Percentiles rank a stretch among this genome's conserved stretches.
Conservation (phyloP, 2,888 invertebrate species). For the Chrysodeixis includens region DNA sequence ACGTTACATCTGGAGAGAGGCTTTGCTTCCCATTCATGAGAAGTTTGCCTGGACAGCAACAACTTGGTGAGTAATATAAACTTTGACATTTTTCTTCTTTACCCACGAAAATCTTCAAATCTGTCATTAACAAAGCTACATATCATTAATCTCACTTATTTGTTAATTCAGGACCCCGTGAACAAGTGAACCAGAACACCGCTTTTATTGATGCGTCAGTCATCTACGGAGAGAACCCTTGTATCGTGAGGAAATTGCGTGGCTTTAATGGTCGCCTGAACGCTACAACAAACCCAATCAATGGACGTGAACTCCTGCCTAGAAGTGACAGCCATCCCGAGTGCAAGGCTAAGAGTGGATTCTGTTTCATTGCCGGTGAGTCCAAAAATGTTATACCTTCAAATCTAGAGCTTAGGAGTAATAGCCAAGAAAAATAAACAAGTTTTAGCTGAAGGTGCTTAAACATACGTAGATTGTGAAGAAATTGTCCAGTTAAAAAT, state of each 20-base stretch:
- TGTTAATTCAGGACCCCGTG: conserved; percentile 91
- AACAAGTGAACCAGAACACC: conserved; percentile 98
- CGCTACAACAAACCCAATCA: conserved; percentile 92
- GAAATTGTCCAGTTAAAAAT: no score
- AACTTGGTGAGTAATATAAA: conserved; percentile 88
- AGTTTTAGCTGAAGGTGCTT: no score
- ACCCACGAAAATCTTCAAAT: not conserved
- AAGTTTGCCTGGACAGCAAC: conserved; percentile 96
- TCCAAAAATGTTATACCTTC: not conserved
- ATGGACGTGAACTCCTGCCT: conserved; percentile 94
- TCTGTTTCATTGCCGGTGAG: conserved; percentile 95
- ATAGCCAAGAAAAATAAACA: no score
- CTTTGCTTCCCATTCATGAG: conserved; percentile 98
- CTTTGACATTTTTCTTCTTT: not conserved
- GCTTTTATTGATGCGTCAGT: conserved; percentile 96
- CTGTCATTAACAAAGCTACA: not conserved
- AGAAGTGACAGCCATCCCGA: conserved; percentile 94
- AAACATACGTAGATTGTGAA: no score
- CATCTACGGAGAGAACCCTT: conserved; percentile 96
- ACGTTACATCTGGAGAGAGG: conserved; percentile 94
- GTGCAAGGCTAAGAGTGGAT: conserved; percentile 95
- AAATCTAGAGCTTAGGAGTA: no score
- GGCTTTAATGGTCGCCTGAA: conserved; percentile 95
- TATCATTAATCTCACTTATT: not conserved
- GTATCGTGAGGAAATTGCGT: conserved; percentile 93